Conservation (phyloP, 2,113 vertebrate species). For the Chaenocephalus aceratus region DNA sequence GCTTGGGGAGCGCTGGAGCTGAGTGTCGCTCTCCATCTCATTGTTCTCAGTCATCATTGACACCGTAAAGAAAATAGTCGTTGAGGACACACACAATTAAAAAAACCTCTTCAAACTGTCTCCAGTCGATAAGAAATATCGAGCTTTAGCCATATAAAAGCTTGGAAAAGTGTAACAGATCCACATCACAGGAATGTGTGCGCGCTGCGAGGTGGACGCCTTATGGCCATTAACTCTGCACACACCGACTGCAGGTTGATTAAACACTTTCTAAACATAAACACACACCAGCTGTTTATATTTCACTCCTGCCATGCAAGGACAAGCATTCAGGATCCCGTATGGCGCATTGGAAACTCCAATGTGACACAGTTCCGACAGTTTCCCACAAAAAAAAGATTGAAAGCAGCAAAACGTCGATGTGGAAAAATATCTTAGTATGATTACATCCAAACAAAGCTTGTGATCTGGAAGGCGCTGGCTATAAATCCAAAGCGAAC, state of each 20-base stretch:
- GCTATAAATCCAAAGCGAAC: conserved; percentile 30
- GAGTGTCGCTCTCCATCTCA: conserved; percentile 87
- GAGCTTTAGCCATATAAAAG: conserved; percentile 14
- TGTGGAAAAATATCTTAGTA: not conserved
- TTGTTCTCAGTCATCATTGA: conserved; percentile 86
- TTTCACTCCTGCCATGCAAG: conserved; percentile 9
- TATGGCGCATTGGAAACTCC: conserved; percentile 52
- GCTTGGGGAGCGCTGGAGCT: conserved; percentile 84
- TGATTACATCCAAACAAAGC: not conserved
- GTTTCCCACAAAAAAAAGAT: not conserved
- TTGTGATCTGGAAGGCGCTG: not conserved
- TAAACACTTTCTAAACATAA: not conserved
- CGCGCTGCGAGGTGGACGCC: conserved; percentile 48
- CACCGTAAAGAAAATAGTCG: not conserved
- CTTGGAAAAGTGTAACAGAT: conserved; percentile 15
- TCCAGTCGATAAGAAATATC: conserved; percentile 1
- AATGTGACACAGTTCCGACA: conserved; percentile 42
- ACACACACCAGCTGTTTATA: conserved; percentile 8
- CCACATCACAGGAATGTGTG: conserved; percentile 44
- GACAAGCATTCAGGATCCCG: conserved; percentile 4
- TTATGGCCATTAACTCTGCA: conserved; percentile 23
- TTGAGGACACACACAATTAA: not conserved
- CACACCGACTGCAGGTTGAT: conserved; percentile 1
- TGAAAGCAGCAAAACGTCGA: not conserved
- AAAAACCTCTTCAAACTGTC: conserved; percentile 39